Evolutionary conservation across 1,140 invertebrate genomes (phyloP).

Genomic region (Zophobas atratus): DNA sequence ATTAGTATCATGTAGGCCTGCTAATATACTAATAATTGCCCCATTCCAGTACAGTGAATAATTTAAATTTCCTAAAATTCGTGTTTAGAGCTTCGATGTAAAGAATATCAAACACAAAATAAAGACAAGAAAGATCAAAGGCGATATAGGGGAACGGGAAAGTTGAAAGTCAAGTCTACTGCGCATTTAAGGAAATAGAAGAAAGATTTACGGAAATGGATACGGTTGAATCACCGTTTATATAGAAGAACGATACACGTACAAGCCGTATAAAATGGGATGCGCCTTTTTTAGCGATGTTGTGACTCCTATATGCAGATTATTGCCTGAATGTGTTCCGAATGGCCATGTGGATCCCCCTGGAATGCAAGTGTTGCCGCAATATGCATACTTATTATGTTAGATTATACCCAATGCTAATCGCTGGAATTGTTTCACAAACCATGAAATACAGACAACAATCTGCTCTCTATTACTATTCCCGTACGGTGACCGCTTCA

Average conservation of each 20-base stretch:
- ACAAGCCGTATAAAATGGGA: constrained; percentile 23
- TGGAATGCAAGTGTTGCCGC: constrained; percentile 22
- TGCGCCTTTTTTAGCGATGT: constrained; percentile 30
- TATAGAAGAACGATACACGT: constrained; percentile 34
- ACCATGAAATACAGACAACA: constrained; percentile 29
- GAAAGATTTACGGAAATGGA: constrained; percentile 43
- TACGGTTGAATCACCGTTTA: constrained; percentile 42
- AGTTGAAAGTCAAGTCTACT: constrained; percentile 27
- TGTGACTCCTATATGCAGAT: constrained; percentile 24
- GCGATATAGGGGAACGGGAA: constrained; percentile 19
- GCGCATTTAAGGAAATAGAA: constrained; percentile 43
- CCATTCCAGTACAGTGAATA: too few species aligned
- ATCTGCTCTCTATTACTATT: constrained; percentile 20
- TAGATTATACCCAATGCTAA: constrained; percentile 32
- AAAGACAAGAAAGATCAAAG: constrained; percentile 38
- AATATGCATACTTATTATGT: constrained; percentile 38
- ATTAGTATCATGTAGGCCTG: too few species aligned
- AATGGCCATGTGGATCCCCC: constrained; percentile 33
- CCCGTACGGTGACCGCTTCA: constrained; percentile 6
- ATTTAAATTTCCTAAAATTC: too few species aligned
- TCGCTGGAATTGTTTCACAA: constrained; percentile 39
- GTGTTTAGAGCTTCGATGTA: not conserved
- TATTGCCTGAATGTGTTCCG: constrained; percentile 37
- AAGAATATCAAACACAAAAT: constrained; percentile 41
- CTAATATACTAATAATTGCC: too few species aligned